These are phyloP conservation scores for Rhincodon typus DNA, from an alignment of 2,797 vertebrate species.

Conservation along the genomic window DNA sequence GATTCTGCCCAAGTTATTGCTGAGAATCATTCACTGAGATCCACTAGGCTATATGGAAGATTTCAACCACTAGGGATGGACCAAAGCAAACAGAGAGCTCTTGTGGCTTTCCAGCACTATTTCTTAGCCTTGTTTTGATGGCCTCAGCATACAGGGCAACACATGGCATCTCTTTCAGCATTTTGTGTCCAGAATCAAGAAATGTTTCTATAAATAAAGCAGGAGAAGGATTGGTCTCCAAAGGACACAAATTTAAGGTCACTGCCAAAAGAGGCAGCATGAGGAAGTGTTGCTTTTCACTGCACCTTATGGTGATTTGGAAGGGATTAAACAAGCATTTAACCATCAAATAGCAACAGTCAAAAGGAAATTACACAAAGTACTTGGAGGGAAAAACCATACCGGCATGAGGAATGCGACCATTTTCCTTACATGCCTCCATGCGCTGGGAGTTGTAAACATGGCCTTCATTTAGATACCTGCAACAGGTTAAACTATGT, in stretches of 20 bases:
- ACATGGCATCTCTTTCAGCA: not conserved
- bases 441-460: too few species aligned
- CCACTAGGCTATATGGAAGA: not conserved
- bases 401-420: too few species aligned
- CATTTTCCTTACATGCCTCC: too few species aligned
- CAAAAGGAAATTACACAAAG: too few species aligned
- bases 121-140: not conserved
- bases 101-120: not conserved
- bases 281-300: not conserved
- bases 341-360: too few species aligned
- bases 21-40: not conserved
- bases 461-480: too few species aligned
- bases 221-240: not conserved
- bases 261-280: not conserved
- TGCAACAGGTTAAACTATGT: too few species aligned
- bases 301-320: not conserved
- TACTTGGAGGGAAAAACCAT: too few species aligned
- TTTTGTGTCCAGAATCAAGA: not conserved
- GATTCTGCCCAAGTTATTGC: not conserved
- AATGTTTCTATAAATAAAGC: not conserved
- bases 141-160: not conserved
- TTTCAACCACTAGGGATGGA: not conserved
- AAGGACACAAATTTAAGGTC: not conserved
- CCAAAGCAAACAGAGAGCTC: not conserved
- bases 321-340: too few species aligned